Conservation (phyloP, 2,113 vertebrate species). For the Pseudopipra pipra region DNA sequence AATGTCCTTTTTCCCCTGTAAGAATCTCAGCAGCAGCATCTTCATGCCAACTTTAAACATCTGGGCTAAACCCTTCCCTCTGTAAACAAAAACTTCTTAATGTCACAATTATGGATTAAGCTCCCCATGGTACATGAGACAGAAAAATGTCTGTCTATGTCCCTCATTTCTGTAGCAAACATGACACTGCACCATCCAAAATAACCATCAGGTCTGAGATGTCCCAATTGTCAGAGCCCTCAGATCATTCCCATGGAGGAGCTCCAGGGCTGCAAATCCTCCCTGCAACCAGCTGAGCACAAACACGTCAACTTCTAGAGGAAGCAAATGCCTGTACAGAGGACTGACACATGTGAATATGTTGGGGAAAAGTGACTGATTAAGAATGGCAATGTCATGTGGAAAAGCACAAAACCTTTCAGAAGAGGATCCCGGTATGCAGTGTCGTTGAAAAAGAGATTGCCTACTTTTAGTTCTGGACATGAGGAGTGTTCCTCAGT, state of each 20-base stretch:
- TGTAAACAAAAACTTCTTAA: not conserved
- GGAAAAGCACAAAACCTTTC: not conserved
- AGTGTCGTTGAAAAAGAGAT: not conserved
- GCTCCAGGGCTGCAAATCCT: not conserved
- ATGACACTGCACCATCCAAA: fast-evolving
- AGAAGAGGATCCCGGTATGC: not conserved
- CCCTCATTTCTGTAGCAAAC: not conserved
- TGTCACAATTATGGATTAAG: fast-evolving
- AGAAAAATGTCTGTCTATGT: not conserved
- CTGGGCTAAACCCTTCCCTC: not conserved
- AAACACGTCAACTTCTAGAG: not conserved
- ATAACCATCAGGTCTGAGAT: not conserved
- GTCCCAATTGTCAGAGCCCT: not conserved
- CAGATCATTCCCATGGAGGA: not conserved
- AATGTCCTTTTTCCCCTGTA: not conserved
- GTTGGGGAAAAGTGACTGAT: fast-evolving
- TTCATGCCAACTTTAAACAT: not conserved
- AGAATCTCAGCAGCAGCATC: not conserved
- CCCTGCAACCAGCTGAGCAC: not conserved
- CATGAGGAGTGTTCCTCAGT: not conserved
- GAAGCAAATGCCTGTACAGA: fast-evolving
- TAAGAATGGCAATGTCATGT: not conserved
- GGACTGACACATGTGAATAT: not conserved
- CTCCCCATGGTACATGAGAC: not conserved
- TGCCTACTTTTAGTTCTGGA: not conserved